Evolutionary conservation across 2,113 vertebrate genomes (phyloP).

Genomic region (Bungarus multicinctus): DNA sequence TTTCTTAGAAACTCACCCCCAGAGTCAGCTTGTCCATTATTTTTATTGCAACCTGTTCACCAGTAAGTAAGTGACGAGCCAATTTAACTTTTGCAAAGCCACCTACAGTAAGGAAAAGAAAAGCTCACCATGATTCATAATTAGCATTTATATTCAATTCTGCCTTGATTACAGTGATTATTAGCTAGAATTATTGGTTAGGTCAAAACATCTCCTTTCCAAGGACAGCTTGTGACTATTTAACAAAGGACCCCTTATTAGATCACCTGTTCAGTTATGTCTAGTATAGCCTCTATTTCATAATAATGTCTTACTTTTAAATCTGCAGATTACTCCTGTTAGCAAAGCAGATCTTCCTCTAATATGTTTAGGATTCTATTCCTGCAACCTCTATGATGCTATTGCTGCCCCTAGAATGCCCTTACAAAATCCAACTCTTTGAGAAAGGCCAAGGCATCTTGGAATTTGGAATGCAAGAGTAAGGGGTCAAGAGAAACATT

Average conservation of each 20-base stretch:
- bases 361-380: neutral
- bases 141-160: accelerated
- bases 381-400: too few species aligned
- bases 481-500: neutral
- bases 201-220: neutral
- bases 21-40: constrained; percentile 92
- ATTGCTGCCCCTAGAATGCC: neutral
- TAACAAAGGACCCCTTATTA: neutral
- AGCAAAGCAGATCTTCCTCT: neutral
- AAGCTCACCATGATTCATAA: neutral
- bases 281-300: neutral
- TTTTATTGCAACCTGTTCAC: constrained; percentile 94
- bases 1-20: constrained; percentile 64
- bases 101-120: constrained; percentile 67
- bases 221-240: neutral
- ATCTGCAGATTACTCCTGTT: neutral
- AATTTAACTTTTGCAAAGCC: constrained; percentile 97
- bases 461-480: neutral
- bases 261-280: neutral
- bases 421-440: neutral
- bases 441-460: neutral
- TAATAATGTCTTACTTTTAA: neutral
- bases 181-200: neutral
- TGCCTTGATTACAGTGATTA: neutral
- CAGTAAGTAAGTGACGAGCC: constrained; percentile 83